These are phyloP conservation scores for Temnothorax ravouxi DNA, from an alignment of 2,888 invertebrate species.

Conservation along the genomic window DNA sequence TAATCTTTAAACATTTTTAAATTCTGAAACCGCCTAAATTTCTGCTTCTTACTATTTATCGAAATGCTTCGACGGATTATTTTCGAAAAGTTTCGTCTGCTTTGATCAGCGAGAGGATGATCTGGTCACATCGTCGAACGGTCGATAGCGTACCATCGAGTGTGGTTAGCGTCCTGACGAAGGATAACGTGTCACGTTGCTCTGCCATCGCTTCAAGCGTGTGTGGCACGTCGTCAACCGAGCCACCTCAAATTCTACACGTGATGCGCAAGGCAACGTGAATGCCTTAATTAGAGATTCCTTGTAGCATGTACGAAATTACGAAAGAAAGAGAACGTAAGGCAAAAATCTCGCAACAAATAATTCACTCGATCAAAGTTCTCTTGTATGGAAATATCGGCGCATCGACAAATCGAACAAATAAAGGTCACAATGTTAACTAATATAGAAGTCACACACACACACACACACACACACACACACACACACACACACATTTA, in stretches of 20 bases:
- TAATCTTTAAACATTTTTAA: not conserved
- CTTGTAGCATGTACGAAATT: not conserved
- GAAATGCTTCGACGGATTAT: not conserved
- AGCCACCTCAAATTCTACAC: constrained; percentile 57
- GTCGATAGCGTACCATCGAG: constrained; percentile 32
- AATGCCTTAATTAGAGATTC: constrained; percentile 54
- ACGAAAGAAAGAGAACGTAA: not conserved
- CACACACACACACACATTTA: not conserved
- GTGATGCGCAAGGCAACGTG: constrained; percentile 38
- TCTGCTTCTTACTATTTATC: not conserved
- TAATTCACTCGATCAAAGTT: not conserved
- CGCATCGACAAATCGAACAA: not conserved
- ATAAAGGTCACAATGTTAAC: constrained; percentile 4
- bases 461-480: too few species aligned
- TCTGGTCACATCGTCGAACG: constrained; percentile 29
- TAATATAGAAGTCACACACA: not conserved
- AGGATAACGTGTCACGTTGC: constrained; percentile 55
- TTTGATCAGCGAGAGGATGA: constrained; percentile 23
- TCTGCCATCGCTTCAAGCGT: constrained; percentile 41
- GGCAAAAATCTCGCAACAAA: not conserved
- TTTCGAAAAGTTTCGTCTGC: not conserved
- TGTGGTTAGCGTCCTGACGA: constrained; percentile 50
- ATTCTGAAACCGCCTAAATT: not conserved
- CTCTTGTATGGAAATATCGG: not conserved
- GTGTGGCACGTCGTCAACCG: constrained; percentile 50